phyloP scores from a whole-genome alignment of 2,888 invertebrate genomes.

The Troilus luridus region DNA sequence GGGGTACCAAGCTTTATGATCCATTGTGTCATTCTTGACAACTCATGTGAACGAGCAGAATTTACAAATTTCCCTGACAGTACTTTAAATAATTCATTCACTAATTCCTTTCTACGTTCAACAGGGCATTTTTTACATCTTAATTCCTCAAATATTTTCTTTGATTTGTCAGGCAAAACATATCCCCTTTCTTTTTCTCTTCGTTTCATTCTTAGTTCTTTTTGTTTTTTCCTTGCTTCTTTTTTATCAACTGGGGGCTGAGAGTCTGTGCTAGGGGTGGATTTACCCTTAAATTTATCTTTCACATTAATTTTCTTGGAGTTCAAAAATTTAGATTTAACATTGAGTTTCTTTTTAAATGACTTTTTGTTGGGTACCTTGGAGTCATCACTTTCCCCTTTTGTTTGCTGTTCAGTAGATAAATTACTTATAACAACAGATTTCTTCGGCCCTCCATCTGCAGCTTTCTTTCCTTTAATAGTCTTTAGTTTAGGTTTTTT shows the following conservation, averaged over 20 bases:
- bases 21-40: conserved; percentile 90
- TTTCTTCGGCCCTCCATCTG: background rate
- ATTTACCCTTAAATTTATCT: background rate
- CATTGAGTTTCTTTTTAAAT: background rate
- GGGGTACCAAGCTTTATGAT: conserved; percentile 81
- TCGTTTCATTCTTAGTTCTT: conserved; percentile 72
- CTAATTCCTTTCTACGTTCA: conserved; percentile 74
- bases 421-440: background rate
- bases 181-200: conserved; percentile 76
- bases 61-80: conserved; percentile 72
- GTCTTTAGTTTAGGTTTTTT: conserved; percentile 32
- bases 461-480: background rate
- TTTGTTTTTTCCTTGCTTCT: conserved; percentile 82
- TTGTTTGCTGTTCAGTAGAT: background rate
- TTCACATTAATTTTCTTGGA: background rate
- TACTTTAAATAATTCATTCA: conserved; percentile 76
- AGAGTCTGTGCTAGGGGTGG: background rate
- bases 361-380: background rate
- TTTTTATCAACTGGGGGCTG: conserved; percentile 75
- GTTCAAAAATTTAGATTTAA: background rate
- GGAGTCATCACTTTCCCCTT: background rate
- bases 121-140: conserved; percentile 73
- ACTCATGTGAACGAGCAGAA: conserved; percentile 81
- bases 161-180: conserved; percentile 73
- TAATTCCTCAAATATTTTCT: conserved; percentile 75